Percentiles rank a stretch among this genome's conserved stretches.
Conservation (phyloP, 1,140 invertebrate genomes). For the Gonatopus flavifemur region DNA sequence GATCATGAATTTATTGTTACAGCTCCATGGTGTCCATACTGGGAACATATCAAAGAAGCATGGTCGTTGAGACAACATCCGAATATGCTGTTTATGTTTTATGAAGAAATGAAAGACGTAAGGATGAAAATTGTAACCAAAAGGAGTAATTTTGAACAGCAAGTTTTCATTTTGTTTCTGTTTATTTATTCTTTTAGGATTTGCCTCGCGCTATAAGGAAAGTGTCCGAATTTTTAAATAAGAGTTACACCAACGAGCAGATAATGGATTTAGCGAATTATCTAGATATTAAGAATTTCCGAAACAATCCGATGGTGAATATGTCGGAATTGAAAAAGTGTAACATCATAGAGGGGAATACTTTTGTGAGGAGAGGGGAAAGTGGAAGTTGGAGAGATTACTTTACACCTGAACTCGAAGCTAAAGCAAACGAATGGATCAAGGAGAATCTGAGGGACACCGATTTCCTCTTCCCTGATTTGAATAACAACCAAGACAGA, state of each 20-base stretch:
- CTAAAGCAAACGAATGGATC: slow-evolving; percentile 67
- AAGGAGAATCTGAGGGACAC: slow-evolving; percentile 61
- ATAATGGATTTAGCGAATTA: slow-evolving; percentile 62
- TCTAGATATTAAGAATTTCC: slow-evolving; percentile 72
- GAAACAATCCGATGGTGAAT: slow-evolving; percentile 70
- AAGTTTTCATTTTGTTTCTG: not conserved
- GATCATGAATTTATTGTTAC: slow-evolving; percentile 36
- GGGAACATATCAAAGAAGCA: slow-evolving; percentile 75
- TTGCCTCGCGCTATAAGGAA: slow-evolving; percentile 23
- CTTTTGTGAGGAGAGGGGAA: slow-evolving; percentile 67
- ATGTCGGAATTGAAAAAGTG: slow-evolving; percentile 62
- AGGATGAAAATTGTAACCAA: slow-evolving; percentile 15
- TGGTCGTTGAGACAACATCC: slow-evolving; percentile 66
- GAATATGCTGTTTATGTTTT: slow-evolving; percentile 77
- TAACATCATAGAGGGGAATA: slow-evolving; percentile 57
- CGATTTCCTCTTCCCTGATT: slow-evolving; percentile 60
- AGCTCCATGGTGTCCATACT: slow-evolving; percentile 75
- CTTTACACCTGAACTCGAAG: slow-evolving; percentile 62
- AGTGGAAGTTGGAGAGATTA: slow-evolving; percentile 67
- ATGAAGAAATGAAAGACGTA: slow-evolving; percentile 75
- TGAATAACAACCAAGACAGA: too few species aligned
- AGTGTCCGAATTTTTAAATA: slow-evolving; percentile 65
- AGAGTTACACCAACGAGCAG: slow-evolving; percentile 59
- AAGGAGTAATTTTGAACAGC: slow-evolving; percentile 3
- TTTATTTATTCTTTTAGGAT: slow-evolving; percentile 12